Evolutionary conservation across 1,140 invertebrate genomes (phyloP).

Genomic region (Globodera ellingtonae): DNA sequence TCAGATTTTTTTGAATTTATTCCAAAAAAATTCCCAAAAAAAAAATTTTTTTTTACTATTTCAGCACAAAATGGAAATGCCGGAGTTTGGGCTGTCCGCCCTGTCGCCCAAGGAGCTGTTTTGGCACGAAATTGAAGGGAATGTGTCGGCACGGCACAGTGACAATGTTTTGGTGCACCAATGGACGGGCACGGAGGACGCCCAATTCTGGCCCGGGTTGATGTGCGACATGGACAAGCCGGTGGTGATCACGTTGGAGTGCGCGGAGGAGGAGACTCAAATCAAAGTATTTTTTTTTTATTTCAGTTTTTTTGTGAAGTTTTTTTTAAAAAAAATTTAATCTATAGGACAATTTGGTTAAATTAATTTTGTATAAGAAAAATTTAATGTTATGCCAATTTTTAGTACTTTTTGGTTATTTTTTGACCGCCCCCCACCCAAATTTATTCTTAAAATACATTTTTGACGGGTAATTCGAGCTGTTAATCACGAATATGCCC

Average conservation of each 20-base stretch:
- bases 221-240: neutral
- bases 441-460: too few species aligned
- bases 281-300: slow-evolving; percentile 14
- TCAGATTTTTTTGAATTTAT: too few species aligned
- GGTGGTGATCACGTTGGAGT: neutral
- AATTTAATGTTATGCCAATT: too few species aligned
- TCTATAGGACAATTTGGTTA: too few species aligned
- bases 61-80: slow-evolving; percentile 1
- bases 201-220: neutral
- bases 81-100: slow-evolving; percentile 5
- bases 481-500: too few species aligned
- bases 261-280: neutral
- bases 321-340: too few species aligned
- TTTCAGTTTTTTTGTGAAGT: too few species aligned
- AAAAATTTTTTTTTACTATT: neutral
- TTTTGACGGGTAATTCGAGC: too few species aligned
- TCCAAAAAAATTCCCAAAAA: neutral
- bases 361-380: too few species aligned
- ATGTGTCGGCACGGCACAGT: neutral
- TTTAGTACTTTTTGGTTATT: too few species aligned
- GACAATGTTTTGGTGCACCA: slow-evolving; percentile 13
- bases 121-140: slow-evolving; percentile 13
- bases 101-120: slow-evolving; percentile 13
- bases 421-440: too few species aligned
- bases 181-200: slow-evolving; percentile 7